phyloP scores from a whole-genome alignment of 2,888 invertebrate species.

The Portevinia maculata region DNA sequence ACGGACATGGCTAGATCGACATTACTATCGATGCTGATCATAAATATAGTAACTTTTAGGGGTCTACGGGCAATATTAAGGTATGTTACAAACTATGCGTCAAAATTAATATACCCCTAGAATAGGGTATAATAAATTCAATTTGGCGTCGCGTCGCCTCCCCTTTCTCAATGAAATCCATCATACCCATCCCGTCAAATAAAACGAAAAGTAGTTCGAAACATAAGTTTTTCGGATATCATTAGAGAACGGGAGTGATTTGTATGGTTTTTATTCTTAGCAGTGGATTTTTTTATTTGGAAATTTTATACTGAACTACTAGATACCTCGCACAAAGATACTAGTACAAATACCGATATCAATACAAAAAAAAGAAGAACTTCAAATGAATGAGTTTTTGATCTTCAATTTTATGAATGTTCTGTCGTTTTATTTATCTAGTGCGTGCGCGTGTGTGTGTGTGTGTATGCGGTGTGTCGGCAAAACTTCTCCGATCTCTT shows the following conservation, averaged over 20 bases:
- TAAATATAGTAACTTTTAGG: too few species aligned
- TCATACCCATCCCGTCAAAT: constrained; percentile 2
- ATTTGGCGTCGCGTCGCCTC: too few species aligned
- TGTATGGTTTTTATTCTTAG: constrained; percentile 56
- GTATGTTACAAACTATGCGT: too few species aligned
- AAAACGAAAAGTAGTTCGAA: constrained; percentile 47
- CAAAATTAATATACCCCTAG: too few species aligned
- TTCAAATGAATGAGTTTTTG: constrained; percentile 72
- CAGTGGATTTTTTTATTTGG: constrained; percentile 17
- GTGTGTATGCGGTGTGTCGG: constrained; percentile 23
- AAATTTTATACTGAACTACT: constrained; percentile 42
- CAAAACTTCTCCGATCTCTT: constrained; percentile 62
- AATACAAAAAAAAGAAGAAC: constrained; percentile 52
- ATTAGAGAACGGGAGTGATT: constrained; percentile 41
- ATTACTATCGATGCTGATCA: too few species aligned
- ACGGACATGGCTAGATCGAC: too few species aligned
- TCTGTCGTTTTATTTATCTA: constrained; percentile 45
- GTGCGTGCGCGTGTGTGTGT: constrained; percentile 20
- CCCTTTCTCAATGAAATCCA: constrained; percentile 13
- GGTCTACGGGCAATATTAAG: too few species aligned
- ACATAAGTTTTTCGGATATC: constrained; percentile 39
- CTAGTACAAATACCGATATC: constrained; percentile 25
- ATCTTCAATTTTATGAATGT: constrained; percentile 68
- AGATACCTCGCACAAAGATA: constrained; percentile 43
- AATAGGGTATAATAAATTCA: too few species aligned